Conservation (phyloP, 2,888 invertebrate species). For the Chrysolina oricalcia region DNA sequence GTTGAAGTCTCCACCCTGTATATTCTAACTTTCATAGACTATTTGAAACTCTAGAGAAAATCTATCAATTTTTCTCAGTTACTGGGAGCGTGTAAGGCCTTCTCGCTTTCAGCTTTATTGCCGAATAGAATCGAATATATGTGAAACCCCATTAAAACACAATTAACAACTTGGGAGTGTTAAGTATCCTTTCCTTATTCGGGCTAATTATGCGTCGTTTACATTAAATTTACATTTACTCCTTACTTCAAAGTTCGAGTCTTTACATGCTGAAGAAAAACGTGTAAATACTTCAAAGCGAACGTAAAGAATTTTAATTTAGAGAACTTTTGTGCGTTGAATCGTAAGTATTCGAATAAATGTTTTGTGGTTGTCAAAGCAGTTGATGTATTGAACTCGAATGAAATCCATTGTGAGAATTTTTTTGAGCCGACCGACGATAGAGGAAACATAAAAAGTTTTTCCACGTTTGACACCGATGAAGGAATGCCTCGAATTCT, state of each 20-base stretch:
- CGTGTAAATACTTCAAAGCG: slow-evolving; percentile 54
- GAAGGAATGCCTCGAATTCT: slow-evolving; percentile 11
- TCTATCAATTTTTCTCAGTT: neutral
- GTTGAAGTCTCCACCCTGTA: no score
- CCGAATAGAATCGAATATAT: slow-evolving; percentile 36
- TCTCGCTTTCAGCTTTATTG: slow-evolving; percentile 8
- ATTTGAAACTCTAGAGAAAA: neutral
- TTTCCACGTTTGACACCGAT: slow-evolving; percentile 13
- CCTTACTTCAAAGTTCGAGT: slow-evolving; percentile 47
- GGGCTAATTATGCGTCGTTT: slow-evolving; percentile 51
- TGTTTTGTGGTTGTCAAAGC: slow-evolving; percentile 7
- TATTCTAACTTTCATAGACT: neutral
- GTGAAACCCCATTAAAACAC: slow-evolving; percentile 49
- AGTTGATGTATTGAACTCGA: slow-evolving; percentile 11
- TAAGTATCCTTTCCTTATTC: slow-evolving; percentile 49
- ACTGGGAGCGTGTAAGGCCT: neutral
- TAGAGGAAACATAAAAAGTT: slow-evolving; percentile 11
- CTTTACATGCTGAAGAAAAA: slow-evolving; percentile 50
- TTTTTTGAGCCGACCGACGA: neutral
- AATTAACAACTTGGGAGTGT: slow-evolving; percentile 54
- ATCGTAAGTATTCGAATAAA: slow-evolving; percentile 37
- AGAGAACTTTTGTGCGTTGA: slow-evolving; percentile 37
- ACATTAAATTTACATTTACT: slow-evolving; percentile 54
- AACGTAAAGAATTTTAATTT: slow-evolving; percentile 55
- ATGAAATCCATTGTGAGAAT: slow-evolving; percentile 22